Evolutionary conservation across 2,888 invertebrate species (phyloP).

Genomic region (Fragum whitleyi): DNA sequence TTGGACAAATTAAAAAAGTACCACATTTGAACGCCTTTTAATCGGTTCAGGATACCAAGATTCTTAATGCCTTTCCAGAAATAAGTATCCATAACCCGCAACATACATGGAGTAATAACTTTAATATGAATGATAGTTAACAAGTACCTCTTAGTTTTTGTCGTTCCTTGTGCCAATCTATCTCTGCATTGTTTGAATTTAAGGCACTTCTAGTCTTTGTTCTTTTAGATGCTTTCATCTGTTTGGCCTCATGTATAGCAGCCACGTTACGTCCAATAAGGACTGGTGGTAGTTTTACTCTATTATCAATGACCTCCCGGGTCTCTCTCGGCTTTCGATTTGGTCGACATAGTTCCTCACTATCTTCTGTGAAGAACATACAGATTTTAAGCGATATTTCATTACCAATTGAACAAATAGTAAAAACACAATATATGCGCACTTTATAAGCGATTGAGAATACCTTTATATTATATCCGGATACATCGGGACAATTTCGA

Average conservation of each 20-base stretch:
- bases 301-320: not conserved
- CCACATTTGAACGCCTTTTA: too few species aligned
- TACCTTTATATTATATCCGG: not conserved
- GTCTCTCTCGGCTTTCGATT: not conserved
- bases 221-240: not conserved
- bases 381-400: too few species aligned
- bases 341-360: not conserved
- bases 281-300: conserved; percentile 8
- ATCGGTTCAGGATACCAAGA: too few species aligned
- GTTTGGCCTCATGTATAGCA: not conserved
- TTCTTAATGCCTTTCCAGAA: too few species aligned
- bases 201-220: too few species aligned
- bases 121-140: too few species aligned
- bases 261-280: conserved; percentile 2
- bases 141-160: conserved; percentile 12
- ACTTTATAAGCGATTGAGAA: not conserved
- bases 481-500: too few species aligned
- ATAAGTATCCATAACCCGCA: too few species aligned
- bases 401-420: too few species aligned
- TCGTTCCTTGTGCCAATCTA: conserved; percentile 18
- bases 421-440: not conserved
- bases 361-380: not conserved
- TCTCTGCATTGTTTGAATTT: not conserved
- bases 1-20: too few species aligned
- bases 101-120: too few species aligned